A percentile compares a stretch with the other conserved stretches of the same genome.
Evolutionary conservation across 1,140 invertebrate genomes (phyloP).

Genomic region (Zaprionus nigranus): DNA sequence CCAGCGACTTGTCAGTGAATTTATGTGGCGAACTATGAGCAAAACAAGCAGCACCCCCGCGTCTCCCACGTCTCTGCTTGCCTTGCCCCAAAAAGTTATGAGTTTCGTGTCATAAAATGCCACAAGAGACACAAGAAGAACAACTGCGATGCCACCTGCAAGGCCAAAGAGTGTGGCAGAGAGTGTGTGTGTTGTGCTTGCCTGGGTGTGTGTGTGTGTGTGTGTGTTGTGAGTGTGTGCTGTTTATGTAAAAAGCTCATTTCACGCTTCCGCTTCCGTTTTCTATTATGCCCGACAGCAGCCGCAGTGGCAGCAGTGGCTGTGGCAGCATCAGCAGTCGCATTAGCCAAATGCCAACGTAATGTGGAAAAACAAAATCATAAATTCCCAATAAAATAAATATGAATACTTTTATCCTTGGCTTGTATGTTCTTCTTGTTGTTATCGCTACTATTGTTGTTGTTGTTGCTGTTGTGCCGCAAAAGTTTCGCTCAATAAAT

Average conservation of each 20-base stretch:
- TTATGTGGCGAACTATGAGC: constrained; percentile 77
- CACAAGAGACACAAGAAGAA: constrained; percentile 46
- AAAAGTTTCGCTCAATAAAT: constrained; percentile 52
- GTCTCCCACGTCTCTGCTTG: neutral
- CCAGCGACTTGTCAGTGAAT: constrained; percentile 63
- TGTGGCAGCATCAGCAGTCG: constrained; percentile 2
- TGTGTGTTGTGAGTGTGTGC: constrained; percentile 36
- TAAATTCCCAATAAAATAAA: constrained; percentile 82
- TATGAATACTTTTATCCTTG: constrained; percentile 71
- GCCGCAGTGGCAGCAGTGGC: neutral
- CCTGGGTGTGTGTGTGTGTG: constrained; percentile 24
- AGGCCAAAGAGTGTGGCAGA: constrained; percentile 30
- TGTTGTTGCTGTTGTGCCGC: neutral
- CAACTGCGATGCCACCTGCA: constrained; percentile 63
- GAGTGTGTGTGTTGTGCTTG: constrained; percentile 1
- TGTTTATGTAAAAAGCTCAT: constrained; percentile 82
- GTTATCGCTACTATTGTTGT: neutral
- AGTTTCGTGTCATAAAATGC: constrained; percentile 78
- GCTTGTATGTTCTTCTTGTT: neutral
- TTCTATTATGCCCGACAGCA: constrained; percentile 60
- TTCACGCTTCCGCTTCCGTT: constrained; percentile 81
- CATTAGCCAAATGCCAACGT: constrained; percentile 13
- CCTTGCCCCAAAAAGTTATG: constrained; percentile 59
- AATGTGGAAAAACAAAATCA: constrained; percentile 78
- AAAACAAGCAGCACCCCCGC: constrained; percentile 70